Base-by-base conservation (phyloP, 2,113 vertebrate genomes). In the Leptodactylus fuscus region DNA sequence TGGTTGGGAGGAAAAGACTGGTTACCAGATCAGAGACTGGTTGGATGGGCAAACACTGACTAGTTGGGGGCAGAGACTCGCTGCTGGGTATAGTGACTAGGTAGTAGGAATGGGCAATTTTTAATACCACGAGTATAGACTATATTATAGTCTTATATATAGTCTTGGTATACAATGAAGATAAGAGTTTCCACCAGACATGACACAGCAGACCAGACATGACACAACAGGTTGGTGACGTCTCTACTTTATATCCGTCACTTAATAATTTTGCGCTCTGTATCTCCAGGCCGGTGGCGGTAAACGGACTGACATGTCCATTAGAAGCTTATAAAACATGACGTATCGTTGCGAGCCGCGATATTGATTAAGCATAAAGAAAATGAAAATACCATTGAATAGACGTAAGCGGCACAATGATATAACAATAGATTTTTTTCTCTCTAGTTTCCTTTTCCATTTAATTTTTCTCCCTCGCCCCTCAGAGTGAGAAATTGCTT, bases 391-490 rank as follows among this genome's bases (percentile, higher is more conserved):
- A 41, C 7, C 41, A 34, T 81, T 36, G 29, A 46, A 34, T 22
- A 62, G 48, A 44, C 55, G 70, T 51, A 18, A n/a, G n/a, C 55
- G 60, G 53, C 36, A 15, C 74, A 70, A 85, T n/a, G 51, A 29
- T 48, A 79, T 67, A 83, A 75, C 53, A 60, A 75, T 83, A 60
- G 36, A 29, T 75, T 83, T 83, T 32, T 34, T 75, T 69, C 16
- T 10, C 34, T 75, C 24, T 38, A 24, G 48, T 75, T 79, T 70
- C 60, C 15, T 22, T 11, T 77, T 70, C 79, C 13, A 79, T 65
- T 78, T 38, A 67, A 79, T 85, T 67, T 80, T 55, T 55, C 49
- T 69, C 29, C 34, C 34, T 79, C 24, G 36, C 36, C 44, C 27
- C n/a, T 69, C 15, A 65, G 38, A 24, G 32, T 38, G 18, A 69